Base-by-base conservation (phyloP, 2,888 invertebrate genomes). In the Synergus umbraculus region DNA sequence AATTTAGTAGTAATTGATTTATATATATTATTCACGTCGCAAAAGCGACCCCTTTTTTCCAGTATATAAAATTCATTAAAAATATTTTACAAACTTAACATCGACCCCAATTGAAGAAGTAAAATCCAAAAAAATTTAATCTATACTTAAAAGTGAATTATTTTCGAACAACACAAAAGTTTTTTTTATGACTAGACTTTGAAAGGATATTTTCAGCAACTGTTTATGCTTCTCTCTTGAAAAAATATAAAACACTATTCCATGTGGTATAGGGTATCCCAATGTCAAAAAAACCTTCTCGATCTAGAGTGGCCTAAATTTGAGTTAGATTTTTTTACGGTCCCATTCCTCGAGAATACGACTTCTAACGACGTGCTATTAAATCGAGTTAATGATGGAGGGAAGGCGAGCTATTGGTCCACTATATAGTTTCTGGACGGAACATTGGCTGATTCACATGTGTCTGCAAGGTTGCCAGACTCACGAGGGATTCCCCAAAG, bases 321-420 rank as follows among this genome's bases (percentile, higher is more conserved):
- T 73, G 41, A 73, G 73, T 58, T 54, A 73, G 73, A 73, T 73
- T 54, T 69, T 63, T 73, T 73, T 73, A 73, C 54, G 73, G 73
- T 54, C 73, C 54, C 73, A 73, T 73, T 73, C 54, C 41, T 73
- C 73, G 73, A 73, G 84, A 88, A 88, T 89, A 88, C 87, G 87
- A 87, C 87, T 87, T 86, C 88, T 90, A 90, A 90, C 90, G 90
- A 90, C 86, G 87, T 84, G 87, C 88, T 87, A 89, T 90, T 89
- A 90, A 90, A 90, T 85, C 87, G 85, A 87, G 88, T 90, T 90
- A 90, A 90, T 89, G 90, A 89, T 89, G 86, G 85, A 83, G 85
- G 85, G 79, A 84, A 78, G 78, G 41, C 43, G 29, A 65, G 22
- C 49, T 76, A 63, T 76, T 54, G 49, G 76, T 76, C 76, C 29